Conservation (phyloP, 2,888 invertebrate species). For the Melinaea menophilus region DNA sequence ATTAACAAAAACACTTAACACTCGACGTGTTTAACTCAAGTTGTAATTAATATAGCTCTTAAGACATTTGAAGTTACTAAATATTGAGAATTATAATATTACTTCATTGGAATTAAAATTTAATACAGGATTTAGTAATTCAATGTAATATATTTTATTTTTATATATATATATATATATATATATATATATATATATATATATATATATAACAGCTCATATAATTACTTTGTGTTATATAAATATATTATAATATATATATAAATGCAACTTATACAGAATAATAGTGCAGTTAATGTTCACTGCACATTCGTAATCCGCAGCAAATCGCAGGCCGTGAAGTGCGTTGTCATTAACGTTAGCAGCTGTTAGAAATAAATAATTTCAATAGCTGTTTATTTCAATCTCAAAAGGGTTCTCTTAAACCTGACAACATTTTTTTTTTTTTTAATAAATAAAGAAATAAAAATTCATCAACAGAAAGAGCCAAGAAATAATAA, state of each 20-base stretch:
- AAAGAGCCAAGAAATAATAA: no score
- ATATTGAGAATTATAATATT: background rate
- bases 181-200: no score
- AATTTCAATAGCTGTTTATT: background rate
- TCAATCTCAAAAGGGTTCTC: no score
- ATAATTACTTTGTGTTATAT: no score
- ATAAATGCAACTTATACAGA: conserved; percentile 38
- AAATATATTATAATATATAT: conserved; percentile 44
- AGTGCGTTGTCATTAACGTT: conserved; percentile 62
- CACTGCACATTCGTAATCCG: conserved; percentile 65
- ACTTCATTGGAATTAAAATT: no score
- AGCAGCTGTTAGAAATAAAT: conserved; percentile 60
- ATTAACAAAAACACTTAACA: background rate
- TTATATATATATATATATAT: no score
- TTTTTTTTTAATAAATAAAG: no score
- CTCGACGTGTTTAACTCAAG: background rate
- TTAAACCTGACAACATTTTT: no score
- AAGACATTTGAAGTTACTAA: background rate
- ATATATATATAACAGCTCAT: no score
- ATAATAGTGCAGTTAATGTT: conserved; percentile 52
- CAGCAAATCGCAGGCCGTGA: conserved; percentile 60
- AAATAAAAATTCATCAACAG: no score
- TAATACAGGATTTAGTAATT: no score
- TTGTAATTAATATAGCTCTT: background rate
- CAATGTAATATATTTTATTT: no score